phyloP scores from a whole-genome alignment of 2,113 vertebrate species.

The Myodes glareolus region DNA sequence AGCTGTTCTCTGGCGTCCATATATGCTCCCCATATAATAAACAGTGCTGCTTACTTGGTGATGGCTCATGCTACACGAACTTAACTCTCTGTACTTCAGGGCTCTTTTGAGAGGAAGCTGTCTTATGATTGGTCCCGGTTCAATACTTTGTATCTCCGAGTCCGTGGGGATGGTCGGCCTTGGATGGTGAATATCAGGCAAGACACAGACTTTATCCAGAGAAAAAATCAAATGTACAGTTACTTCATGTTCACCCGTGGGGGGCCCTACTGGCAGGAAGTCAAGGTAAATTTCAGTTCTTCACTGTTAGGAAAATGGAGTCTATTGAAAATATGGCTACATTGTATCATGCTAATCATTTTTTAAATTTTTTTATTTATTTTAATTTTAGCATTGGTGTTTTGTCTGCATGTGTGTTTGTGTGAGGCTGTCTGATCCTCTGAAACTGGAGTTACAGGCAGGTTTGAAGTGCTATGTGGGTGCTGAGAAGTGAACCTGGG shows the following conservation, averaged over 20 bases:
- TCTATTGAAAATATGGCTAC: constrained; percentile 28
- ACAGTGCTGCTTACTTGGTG: not conserved
- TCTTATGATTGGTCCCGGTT: constrained; percentile 92
- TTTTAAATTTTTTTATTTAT: not conserved
- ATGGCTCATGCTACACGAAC: not conserved
- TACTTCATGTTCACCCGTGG: constrained; percentile 97
- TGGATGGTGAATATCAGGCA: constrained; percentile 95
- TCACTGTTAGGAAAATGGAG: not conserved
- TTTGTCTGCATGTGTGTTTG: not conserved
- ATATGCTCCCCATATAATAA: too few species aligned
- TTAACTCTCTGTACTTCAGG: constrained; percentile 83
- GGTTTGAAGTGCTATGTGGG: not conserved
- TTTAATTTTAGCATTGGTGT: not conserved
- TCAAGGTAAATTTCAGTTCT: constrained; percentile 87
- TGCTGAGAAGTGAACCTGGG: not conserved
- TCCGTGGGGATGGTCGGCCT: constrained; percentile 96
- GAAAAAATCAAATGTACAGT: constrained; percentile 92
- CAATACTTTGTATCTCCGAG: constrained; percentile 92
- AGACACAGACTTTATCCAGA: constrained; percentile 90
- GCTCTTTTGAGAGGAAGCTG: constrained; percentile 90
- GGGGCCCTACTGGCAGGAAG: constrained; percentile 98
- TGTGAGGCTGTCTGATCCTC: not conserved
- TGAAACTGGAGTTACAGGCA: not conserved
- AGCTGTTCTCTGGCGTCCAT: not conserved
- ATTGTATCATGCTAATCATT: not conserved